Base-by-base conservation (phyloP, 2,113 vertebrate genomes). In the Scolopax mira region DNA sequence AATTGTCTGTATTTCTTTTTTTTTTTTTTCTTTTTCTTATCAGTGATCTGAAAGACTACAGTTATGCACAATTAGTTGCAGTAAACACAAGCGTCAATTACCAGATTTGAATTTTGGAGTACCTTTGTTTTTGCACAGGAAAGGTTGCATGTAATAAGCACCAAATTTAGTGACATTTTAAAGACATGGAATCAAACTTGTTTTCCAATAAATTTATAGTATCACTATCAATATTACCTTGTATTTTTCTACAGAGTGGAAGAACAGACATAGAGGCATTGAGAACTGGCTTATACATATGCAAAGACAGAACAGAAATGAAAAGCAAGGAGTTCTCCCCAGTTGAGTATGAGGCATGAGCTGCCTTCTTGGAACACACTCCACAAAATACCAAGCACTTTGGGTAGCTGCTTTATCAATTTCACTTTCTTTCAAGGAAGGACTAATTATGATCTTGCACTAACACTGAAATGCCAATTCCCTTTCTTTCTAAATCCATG, bases 1-100 rank as follows among this genome's bases (percentile, higher is more conserved):
- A 97, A 72, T 30, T 61, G 46, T 30, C 37, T 65, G 60, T 61
- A 75, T 87, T 96, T 88, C 77, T 78, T 58, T 88, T 79, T 78
- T 58, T 78, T n/a, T 28, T 80, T 80, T 91, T 92, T 60, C 13
- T 88, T 92, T 87, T 89, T 18, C 18, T 85, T 88, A 55, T 65
- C 44, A 52, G 55, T 51, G 33, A 30, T 96, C 11, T 80, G 41
- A 79, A 90, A 90, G 33, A 90, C 4, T 79, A 13, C 7, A 91
- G 23, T 91, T 96, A 78, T 48, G 8, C 11, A 39, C 18, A 80
- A 57, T 84, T 91, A 67, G 0, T 18, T 78, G 24, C 35, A 65
- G 10, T 66, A 88, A 94, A 92, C 61, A 41, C 3, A 94, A 88
- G 16, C 30, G 6, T 80, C 49, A 87, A 52, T 95, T 93, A 73